A percentile compares a stretch with the other conserved stretches of the same genome.
Evolutionary conservation across 2,113 vertebrate species (phyloP).

Genomic region (Podiceps cristatus): DNA sequence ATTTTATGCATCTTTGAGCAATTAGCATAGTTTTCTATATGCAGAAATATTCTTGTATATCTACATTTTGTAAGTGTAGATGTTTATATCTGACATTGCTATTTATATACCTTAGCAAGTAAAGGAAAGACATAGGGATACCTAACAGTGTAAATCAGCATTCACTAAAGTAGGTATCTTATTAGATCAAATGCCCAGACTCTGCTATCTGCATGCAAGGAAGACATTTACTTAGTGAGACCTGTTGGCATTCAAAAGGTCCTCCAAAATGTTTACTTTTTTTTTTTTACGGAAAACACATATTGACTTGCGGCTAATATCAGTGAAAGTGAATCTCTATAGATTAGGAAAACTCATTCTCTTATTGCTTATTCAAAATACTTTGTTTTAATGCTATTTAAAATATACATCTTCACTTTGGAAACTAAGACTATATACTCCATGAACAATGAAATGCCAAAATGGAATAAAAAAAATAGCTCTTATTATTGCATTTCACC

Average conservation of each 20-base stretch:
- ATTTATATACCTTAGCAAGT: background rate
- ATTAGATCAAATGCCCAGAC: background rate
- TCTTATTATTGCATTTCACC: background rate
- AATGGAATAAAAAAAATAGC: background rate
- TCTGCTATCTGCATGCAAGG: background rate
- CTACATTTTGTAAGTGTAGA: background rate
- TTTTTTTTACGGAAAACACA: background rate
- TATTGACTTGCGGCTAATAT: background rate
- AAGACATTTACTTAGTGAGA: background rate
- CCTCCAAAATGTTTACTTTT: background rate
- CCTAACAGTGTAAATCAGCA: background rate
- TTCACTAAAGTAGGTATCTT: background rate
- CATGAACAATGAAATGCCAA: background rate
- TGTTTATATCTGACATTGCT: background rate
- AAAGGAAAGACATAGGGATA: background rate
- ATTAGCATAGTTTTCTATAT: conserved; percentile 89
- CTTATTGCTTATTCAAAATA: background rate
- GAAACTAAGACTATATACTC: background rate
- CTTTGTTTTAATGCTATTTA: background rate
- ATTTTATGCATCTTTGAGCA: conserved; percentile 90
- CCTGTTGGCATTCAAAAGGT: background rate
- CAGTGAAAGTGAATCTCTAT: background rate
- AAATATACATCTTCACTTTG: background rate
- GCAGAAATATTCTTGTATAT: conserved; percentile 79
- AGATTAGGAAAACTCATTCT: background rate